Evolutionary conservation across 2,888 invertebrate genomes (phyloP).

Genomic region (Incurvaria masculella): DNA sequence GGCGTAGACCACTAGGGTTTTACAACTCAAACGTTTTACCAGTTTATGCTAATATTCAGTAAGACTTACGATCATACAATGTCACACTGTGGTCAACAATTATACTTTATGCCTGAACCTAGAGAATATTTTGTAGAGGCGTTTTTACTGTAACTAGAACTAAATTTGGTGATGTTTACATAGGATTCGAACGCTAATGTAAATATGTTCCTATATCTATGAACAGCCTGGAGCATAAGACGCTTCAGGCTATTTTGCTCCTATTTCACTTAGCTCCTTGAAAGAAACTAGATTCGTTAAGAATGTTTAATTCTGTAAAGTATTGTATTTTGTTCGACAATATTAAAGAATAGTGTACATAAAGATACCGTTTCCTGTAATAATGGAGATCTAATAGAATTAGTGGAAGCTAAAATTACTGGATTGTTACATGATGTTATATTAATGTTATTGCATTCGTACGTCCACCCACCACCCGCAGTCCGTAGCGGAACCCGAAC

Average conservation of each 20-base stretch:
- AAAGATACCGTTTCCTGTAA: background rate
- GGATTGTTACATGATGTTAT: slow-evolving; percentile 50
- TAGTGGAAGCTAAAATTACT: slow-evolving; percentile 35
- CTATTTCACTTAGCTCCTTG: background rate
- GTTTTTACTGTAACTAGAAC: slow-evolving; percentile 23
- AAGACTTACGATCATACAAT: slow-evolving; percentile 46
- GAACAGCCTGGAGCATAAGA: slow-evolving; percentile 5
- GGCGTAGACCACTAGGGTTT: slow-evolving; percentile 55
- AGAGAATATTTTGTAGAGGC: slow-evolving; percentile 53
- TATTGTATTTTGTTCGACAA: background rate
- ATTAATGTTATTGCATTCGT: slow-evolving; percentile 56
- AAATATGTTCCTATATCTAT: slow-evolving; percentile 39
- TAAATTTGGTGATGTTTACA: slow-evolving; percentile 29
- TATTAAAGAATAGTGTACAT: too few species aligned
- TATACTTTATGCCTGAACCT: slow-evolving; percentile 47
- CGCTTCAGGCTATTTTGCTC: slow-evolving; percentile 11
- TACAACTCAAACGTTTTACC: slow-evolving; percentile 52
- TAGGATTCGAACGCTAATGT: slow-evolving; percentile 47
- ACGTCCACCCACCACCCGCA: slow-evolving; percentile 55
- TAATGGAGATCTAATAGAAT: background rate
- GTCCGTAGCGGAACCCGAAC: slow-evolving; percentile 57
- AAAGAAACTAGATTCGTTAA: too few species aligned
- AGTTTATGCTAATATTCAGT: slow-evolving; percentile 42
- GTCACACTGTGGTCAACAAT: slow-evolving; percentile 45
- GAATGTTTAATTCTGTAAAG: background rate